These are phyloP conservation scores for Chrysogorgia sp. DNA, from an alignment of 92 coral and sea anemone genomes.

Conservation along the genomic window DNA sequence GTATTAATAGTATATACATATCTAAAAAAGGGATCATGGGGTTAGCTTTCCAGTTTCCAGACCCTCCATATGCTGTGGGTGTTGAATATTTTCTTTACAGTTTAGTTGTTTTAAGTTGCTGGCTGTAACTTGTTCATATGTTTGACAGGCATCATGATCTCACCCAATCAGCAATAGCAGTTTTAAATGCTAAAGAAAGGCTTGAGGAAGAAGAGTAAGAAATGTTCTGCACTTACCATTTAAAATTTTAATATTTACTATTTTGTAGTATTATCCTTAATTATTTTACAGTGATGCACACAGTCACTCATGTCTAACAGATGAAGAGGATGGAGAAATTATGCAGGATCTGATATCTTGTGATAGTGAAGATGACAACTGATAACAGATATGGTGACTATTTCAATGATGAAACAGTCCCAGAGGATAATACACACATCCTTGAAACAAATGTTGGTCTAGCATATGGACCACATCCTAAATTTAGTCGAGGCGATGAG, in stretches of 20 bases:
- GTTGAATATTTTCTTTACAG: no score
- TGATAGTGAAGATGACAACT: not conserved
- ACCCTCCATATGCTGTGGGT: no score
- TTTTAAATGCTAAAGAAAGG: not conserved
- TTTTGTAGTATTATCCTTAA: not conserved
- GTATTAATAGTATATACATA: not conserved
- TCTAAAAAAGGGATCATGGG: not conserved
- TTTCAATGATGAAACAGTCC: not conserved
- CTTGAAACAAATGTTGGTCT: not conserved
- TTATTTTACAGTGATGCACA: not conserved
- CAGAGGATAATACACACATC: not conserved
- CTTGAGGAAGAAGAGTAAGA: conserved; percentile 1
- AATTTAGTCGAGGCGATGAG: conserved; percentile 43
- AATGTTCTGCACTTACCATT: not conserved
- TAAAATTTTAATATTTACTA: not conserved
- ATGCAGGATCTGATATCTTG: not conserved
- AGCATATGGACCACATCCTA: no score
- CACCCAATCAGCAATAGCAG: conserved; percentile 5
- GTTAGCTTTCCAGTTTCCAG: no score
- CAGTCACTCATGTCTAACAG: no score
- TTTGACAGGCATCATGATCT: not conserved
- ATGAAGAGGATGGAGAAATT: not conserved
- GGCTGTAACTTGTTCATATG: not conserved
- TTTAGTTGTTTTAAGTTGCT: not conserved
- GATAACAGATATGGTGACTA: not conserved